phyloP scores from a whole-genome alignment of 1,140 invertebrate species.

The Halesus radiatus region DNA sequence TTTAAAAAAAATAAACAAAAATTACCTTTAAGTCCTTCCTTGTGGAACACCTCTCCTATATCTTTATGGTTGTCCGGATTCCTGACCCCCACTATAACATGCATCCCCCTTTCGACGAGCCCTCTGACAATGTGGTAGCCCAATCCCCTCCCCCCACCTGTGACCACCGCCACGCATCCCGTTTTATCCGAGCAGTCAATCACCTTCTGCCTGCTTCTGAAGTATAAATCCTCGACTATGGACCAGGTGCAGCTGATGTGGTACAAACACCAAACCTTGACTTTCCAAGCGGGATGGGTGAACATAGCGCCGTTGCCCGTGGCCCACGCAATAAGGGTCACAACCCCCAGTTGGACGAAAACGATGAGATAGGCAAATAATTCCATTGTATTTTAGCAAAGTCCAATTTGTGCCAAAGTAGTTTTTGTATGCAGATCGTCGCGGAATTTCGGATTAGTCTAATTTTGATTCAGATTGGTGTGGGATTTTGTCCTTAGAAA shows the following conservation, averaged over 20 bases:
- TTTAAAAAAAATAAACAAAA: too few species aligned
- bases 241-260: background rate
- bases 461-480: too few species aligned
- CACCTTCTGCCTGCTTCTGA: background rate
- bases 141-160: slow-evolving; percentile 90
- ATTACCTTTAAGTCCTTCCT: background rate
- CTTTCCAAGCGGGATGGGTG: background rate
- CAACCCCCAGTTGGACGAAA: background rate
- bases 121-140: slow-evolving; percentile 84
- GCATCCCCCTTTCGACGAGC: slow-evolving; percentile 84
- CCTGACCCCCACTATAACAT: slow-evolving; percentile 87
- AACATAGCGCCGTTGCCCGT: background rate
- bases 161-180: slow-evolving; percentile 86
- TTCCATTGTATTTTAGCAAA: too few species aligned
- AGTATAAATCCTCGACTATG: background rate
- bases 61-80: slow-evolving; percentile 73
- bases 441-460: too few species aligned
- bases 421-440: too few species aligned
- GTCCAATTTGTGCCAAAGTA: too few species aligned
- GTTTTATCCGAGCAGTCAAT: slow-evolving; percentile 19
- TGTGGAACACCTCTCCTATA: slow-evolving; percentile 60
- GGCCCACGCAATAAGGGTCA: background rate
- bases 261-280: background rate
- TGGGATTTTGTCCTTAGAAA: too few species aligned
- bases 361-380: background rate